Base-by-base conservation (phyloP, 2,888 invertebrate species). In the Syrphus vitripennis region DNA sequence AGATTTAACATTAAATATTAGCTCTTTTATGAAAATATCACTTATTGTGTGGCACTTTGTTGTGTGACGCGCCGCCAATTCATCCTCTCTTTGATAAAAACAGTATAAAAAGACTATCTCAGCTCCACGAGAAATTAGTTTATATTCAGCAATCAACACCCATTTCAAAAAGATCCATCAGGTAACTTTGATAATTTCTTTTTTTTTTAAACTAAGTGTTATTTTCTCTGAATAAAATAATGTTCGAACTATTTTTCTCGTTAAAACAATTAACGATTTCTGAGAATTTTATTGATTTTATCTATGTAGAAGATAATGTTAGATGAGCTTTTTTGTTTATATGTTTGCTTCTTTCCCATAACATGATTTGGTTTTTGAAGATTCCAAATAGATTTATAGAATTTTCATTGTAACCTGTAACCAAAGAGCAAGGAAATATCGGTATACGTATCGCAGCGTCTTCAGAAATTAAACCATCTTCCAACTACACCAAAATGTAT, bases 111-210 rank as follows among this genome's bases (percentile, higher is more conserved):
- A 24, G 45, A 45, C 16, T 26, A 3, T 19, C 7, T 19, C 3
- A 40, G 24, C 3, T 10, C 5, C 1, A 10, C 3, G 0, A 10
- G 7, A 9, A 42, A 31, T 59, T 57, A 82, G 82, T 82, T 29
- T 14, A 19, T 34, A 59, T 48, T 19, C 53, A 55, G 53, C 42
- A 59, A 40, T 19, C 53, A 55, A 45, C 42, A 9, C 29, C 12
- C 72, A 69, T 34, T 26, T 1, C 31, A 59, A 34, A 24, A 31
- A 45, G 81, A 76, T 45, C 42, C 2, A 42, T 14, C 71, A 83
- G 83, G 83, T 83, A 82, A 48, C 70, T 31, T 81, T 40, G 12
- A 53, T 19, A 14, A 40, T 12, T n/a, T 14, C 14, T 24, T 59
- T 34, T 19, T 26, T 14, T 19, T 48, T 37, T 4, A 14, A 57